Conservation (phyloP, 2,888 invertebrate genomes). For the Nasonia oneida region DNA sequence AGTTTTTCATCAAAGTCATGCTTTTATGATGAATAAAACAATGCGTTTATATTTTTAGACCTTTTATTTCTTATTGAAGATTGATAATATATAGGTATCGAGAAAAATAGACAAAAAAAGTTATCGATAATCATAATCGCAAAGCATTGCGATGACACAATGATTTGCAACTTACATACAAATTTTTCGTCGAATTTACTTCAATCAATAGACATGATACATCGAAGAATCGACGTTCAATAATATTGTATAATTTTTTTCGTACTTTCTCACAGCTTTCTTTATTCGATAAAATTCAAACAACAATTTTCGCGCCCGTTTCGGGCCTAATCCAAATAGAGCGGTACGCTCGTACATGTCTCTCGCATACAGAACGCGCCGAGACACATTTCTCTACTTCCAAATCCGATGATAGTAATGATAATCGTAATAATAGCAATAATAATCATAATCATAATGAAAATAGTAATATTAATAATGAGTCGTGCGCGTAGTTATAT, state of each 20-base stretch:
- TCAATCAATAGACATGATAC: conserved; percentile 18
- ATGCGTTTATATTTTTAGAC: conserved; percentile 31
- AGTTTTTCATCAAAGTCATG: conserved; percentile 58
- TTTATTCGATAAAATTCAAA: background rate
- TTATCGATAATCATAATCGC: conserved; percentile 15
- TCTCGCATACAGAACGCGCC: background rate
- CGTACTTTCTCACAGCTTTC: conserved; percentile 7
- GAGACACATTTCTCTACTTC: conserved; percentile 53
- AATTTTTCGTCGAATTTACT: conserved; percentile 21
- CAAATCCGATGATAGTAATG: conserved; percentile 57
- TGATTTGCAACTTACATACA: conserved; percentile 39
- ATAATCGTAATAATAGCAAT: background rate
- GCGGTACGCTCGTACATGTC: background rate
- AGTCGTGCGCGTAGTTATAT: background rate
- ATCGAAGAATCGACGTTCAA: conserved; percentile 34
- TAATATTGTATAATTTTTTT: background rate
- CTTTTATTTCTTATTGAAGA: conserved; percentile 48
- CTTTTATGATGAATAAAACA: conserved; percentile 58
- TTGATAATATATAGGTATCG: conserved; percentile 45
- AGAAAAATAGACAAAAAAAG: conserved; percentile 43
- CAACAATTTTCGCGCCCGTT: background rate
- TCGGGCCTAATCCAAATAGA: conserved; percentile 14
- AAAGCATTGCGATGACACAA: conserved; percentile 29
- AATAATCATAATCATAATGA: conserved; percentile 20
- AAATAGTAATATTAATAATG: background rate